Evolutionary conservation across 2,113 vertebrate genomes (phyloP).

Genomic region (Apeltes quadracus): DNA sequence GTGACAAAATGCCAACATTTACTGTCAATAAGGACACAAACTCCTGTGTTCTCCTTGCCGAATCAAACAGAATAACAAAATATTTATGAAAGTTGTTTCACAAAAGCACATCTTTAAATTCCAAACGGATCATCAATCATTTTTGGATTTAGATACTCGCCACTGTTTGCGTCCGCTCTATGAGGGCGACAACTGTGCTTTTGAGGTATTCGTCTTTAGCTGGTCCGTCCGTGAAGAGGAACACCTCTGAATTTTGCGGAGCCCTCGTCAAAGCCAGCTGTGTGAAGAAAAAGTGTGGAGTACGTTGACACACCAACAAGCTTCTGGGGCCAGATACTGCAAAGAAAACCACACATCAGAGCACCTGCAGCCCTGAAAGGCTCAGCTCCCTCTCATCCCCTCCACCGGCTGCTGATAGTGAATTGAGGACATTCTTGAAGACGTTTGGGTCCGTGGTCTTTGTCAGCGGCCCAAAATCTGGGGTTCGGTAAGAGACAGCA

Average conservation of each 20-base stretch:
- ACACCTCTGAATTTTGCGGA: conserved; percentile 71
- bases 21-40: neutral
- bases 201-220: conserved; percentile 64
- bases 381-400: conserved; percentile 56
- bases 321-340: neutral
- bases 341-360: neutral
- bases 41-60: no score
- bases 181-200: conserved; percentile 63
- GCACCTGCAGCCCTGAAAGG: conserved; percentile 70
- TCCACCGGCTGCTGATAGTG: conserved; percentile 42
- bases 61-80: neutral
- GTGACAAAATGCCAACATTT: neutral
- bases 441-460: conserved; percentile 47
- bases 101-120: neutral
- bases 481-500: no score
- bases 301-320: neutral
- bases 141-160: conserved; percentile 35
- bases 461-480: conserved; percentile 59
- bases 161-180: conserved; percentile 62
- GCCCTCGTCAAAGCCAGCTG: conserved; percentile 66
- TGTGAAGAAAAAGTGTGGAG: neutral
- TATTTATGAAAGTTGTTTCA: neutral
- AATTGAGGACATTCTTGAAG: conserved; percentile 35
- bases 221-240: conserved; percentile 73
- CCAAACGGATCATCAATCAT: neutral